These are phyloP conservation scores for Clepsis dumicolana DNA, from an alignment of 2,888 invertebrate species.

Conservation along the genomic window DNA sequence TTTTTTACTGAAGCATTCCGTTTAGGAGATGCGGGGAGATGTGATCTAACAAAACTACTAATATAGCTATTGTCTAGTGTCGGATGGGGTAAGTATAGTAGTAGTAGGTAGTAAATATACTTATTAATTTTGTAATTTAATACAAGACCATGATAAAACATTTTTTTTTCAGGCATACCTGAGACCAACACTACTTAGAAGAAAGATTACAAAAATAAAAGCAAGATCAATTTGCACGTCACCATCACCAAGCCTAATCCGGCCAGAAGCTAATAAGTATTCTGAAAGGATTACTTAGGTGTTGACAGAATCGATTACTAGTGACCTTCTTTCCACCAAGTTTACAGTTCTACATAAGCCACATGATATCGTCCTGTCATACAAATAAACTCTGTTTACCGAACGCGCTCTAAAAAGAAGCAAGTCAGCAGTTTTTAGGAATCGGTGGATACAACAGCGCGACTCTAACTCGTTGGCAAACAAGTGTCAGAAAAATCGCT, in stretches of 20 bases:
- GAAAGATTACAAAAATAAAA: neutral
- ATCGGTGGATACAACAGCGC: neutral
- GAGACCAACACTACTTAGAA: neutral
- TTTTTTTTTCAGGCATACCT: neutral
- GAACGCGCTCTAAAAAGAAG: conserved; percentile 21
- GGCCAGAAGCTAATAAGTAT: conserved; percentile 28
- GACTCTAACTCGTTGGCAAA: conserved; percentile 25
- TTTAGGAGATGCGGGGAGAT: conserved; percentile 26
- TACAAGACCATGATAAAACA: neutral
- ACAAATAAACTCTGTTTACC: conserved; percentile 37
- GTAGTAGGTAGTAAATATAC: too few species aligned
- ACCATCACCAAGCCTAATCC: neutral
- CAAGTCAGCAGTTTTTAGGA: conserved; percentile 31
- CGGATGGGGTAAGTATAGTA: neutral
- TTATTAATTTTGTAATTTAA: neutral
- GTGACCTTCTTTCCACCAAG: conserved; percentile 37
- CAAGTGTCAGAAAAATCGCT: conserved; percentile 32
- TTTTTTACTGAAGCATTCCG: conserved; percentile 30
- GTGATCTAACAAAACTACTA: conserved; percentile 15
- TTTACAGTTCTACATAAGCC: conserved; percentile 14
- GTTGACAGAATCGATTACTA: conserved; percentile 39
- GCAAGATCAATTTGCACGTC: neutral
- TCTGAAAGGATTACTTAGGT: conserved; percentile 35
- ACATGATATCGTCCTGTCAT: conserved; percentile 21
- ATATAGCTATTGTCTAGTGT: conserved; percentile 10